Evolutionary conservation across 2,888 invertebrate genomes (phyloP).

Genomic region (Drosophila nr. perissopoda): DNA sequence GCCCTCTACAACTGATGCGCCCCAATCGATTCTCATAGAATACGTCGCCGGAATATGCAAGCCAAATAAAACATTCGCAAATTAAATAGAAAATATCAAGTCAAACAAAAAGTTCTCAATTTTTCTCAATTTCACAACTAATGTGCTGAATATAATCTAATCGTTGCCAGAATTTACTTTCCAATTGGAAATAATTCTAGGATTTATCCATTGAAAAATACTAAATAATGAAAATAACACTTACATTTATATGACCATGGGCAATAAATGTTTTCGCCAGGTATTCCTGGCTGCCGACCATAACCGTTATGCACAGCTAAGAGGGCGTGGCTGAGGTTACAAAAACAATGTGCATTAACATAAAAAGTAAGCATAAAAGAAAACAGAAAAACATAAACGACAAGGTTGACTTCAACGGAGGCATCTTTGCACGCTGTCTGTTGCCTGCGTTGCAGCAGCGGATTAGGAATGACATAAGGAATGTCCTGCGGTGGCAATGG

Average conservation of each 20-base stretch:
- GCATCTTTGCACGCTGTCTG: constrained; percentile 21
- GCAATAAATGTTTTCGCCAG: background rate
- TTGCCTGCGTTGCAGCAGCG: constrained; percentile 22
- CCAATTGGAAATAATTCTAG: background rate
- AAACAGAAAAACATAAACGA: constrained; percentile 8
- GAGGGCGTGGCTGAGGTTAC: background rate
- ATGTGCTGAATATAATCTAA: background rate
- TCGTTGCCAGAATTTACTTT: background rate
- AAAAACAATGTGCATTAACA: constrained; percentile 11
- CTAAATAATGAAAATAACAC: background rate
- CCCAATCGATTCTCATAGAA: background rate
- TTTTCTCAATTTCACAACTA: background rate
- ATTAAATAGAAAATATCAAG: background rate
- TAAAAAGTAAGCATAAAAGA: constrained; percentile 14
- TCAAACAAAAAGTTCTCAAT: background rate
- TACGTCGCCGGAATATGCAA: background rate
- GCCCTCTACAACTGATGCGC: constrained; percentile 46
- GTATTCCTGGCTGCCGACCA: background rate
- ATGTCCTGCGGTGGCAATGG: background rate
- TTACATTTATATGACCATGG: background rate
- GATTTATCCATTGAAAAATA: background rate
- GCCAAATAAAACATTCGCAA: background rate
- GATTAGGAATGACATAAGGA: background rate
- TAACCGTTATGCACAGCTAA: background rate
- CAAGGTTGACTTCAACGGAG: constrained; percentile 11